Evolutionary conservation across 2,888 invertebrate genomes (phyloP).

Genomic region (Synergus japonicus): DNA sequence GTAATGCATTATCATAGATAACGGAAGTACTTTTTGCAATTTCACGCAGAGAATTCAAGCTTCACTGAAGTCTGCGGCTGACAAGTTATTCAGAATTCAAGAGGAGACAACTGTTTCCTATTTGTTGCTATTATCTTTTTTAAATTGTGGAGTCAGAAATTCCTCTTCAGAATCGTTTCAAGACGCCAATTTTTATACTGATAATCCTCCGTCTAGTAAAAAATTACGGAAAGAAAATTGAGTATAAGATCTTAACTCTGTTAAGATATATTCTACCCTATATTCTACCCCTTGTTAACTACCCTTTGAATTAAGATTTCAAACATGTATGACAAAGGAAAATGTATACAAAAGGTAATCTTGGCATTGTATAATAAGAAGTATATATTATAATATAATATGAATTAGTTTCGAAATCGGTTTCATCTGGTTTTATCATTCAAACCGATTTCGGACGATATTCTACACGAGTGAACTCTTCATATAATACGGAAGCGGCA

Average conservation of each 20-base stretch:
- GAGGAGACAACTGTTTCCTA: neutral
- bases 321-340: too few species aligned
- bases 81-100: neutral
- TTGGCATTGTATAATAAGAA: too few species aligned
- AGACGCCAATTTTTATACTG: too few species aligned
- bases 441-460: conserved; percentile 1
- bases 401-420: neutral
- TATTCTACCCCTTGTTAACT: too few species aligned
- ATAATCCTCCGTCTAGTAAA: too few species aligned
- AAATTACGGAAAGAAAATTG: too few species aligned
- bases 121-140: neutral
- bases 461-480: conserved; percentile 34
- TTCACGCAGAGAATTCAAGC: neutral
- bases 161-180: neutral
- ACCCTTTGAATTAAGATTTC: too few species aligned
- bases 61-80: neutral
- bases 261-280: too few species aligned
- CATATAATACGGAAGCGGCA: conserved; percentile 62
- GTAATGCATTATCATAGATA: neutral
- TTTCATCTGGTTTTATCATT: neutral
- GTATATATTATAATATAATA: too few species aligned
- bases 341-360: too few species aligned
- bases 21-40: conserved; percentile 7
- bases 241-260: too few species aligned
- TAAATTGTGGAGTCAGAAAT: neutral